A percentile compares a stretch with the other conserved stretches of the same genome.
Evolutionary conservation across 2,888 invertebrate species (phyloP).

Genomic region (Nymphalis c-album): DNA sequence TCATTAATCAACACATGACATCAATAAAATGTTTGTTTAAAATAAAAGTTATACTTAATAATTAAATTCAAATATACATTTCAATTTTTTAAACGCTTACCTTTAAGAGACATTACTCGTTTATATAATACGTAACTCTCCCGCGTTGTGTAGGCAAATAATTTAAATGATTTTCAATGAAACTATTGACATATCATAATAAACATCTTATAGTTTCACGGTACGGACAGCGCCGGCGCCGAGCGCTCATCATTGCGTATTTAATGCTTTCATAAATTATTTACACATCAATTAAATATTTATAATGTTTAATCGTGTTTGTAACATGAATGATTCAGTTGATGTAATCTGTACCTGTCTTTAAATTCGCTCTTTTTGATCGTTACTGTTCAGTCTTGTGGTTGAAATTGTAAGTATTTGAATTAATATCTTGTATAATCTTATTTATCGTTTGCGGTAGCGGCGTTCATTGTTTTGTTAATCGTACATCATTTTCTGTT

Average conservation of each 20-base stretch:
- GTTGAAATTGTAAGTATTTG: neutral
- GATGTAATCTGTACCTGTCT: conserved; percentile 26
- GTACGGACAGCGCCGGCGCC: conserved; percentile 29
- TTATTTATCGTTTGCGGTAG: too few species aligned
- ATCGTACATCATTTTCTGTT: too few species aligned
- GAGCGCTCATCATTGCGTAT: conserved; percentile 46
- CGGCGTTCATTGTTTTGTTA: too few species aligned
- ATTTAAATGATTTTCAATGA: neutral
- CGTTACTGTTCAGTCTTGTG: neutral
- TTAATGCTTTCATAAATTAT: conserved; percentile 56
- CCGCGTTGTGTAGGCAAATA: neutral
- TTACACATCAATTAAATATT: conserved; percentile 50
- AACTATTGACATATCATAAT: conserved; percentile 3
- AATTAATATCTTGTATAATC: too few species aligned
- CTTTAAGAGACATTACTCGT: too few species aligned
- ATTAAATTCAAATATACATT: too few species aligned
- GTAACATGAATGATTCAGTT: conserved; percentile 26
- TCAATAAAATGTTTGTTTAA: too few species aligned
- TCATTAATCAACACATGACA: too few species aligned
- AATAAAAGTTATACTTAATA: too few species aligned
- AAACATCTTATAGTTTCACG: neutral
- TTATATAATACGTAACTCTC: neutral
- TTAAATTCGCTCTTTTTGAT: conserved; percentile 22
- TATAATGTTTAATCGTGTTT: conserved; percentile 41
- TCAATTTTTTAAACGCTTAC: too few species aligned